Base-by-base conservation (phyloP, 2,113 vertebrate species). In the Ceratotherium simum region DNA sequence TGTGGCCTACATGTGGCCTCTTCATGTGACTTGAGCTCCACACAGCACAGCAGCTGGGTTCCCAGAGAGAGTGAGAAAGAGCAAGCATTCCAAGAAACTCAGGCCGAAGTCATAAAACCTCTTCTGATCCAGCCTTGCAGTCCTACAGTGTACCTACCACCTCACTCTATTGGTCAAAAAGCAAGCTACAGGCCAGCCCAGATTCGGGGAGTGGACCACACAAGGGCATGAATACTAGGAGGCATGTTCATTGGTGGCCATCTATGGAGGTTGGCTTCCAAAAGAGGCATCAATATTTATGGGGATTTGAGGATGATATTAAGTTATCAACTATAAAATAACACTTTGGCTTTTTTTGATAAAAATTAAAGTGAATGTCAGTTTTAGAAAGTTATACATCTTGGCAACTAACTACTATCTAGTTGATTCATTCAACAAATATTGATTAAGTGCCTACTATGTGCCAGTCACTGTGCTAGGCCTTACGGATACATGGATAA, bases 371-470 rank as follows among this genome's bases (percentile, higher is more conserved):
- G 29, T 65, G 3, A 58, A 10, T 58, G 8, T 84, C 60, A 60
- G n/a, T 65, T 89, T 95, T 94, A 85, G 58, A 89, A 94, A 87
- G 18, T 33, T 33, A 51, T 11, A 65, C 33, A 65, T 93, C 81
- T 93, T 56, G 36, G 54, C 51, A 92, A 89, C 27, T 31, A 79
- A 75, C 4, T 79, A 51, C 54, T 73, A 1, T 36, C 39, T 64
- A 76, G 27, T 58, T 94, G 58, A 81, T 39, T 80, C 79, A 78
- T 58, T 91, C n/a, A 11, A 27, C 51, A 80, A 89, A 70, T 72
- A 85, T 39, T 46, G 70, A 80, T 18, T 51, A 86, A 86, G 18
- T 56, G 21, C 21, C 80, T 73, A 65, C 25, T 87, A 18, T 17
- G 33, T 84, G 51, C 25, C 48, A 27, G n/a, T 31, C 65, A 75